Evolutionary conservation across 2,797 vertebrate species (phyloP).

Genomic region (Siniperca undulata): DNA sequence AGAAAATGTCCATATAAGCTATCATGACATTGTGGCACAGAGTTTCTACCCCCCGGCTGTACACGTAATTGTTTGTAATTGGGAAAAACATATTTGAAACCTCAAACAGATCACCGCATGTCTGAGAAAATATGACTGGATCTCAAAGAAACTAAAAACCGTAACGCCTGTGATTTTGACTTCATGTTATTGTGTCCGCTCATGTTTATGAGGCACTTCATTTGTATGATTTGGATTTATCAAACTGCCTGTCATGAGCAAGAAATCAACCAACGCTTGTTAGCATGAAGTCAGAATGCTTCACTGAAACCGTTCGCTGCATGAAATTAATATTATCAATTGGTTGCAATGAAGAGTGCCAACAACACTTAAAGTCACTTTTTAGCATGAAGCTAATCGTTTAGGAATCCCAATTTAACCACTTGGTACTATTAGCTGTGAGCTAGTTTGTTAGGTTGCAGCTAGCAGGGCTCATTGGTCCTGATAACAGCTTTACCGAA

Average conservation of each 20-base stretch:
- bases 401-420: neutral
- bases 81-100: neutral
- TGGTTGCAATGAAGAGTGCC: neutral
- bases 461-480: neutral
- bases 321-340: neutral
- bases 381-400: neutral
- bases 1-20: neutral
- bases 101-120: neutral
- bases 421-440: neutral
- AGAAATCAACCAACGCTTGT: neutral
- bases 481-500: neutral
- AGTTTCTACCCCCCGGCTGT: neutral
- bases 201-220: neutral
- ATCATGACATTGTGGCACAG: neutral
- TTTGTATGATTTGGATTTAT: neutral
- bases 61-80: neutral
- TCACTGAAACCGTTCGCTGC: neutral
- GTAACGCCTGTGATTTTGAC: too few relatives aligned
- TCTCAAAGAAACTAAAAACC: neutral
- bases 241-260: neutral
- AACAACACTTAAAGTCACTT: neutral
- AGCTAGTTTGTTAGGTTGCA: conserved; percentile 1
- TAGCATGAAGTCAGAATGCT: neutral
- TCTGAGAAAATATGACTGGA: neutral
- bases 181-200: neutral